These are phyloP conservation scores for Acanthiza pusilla DNA, from an alignment of 2,797 vertebrate species.

Conservation along the genomic window DNA sequence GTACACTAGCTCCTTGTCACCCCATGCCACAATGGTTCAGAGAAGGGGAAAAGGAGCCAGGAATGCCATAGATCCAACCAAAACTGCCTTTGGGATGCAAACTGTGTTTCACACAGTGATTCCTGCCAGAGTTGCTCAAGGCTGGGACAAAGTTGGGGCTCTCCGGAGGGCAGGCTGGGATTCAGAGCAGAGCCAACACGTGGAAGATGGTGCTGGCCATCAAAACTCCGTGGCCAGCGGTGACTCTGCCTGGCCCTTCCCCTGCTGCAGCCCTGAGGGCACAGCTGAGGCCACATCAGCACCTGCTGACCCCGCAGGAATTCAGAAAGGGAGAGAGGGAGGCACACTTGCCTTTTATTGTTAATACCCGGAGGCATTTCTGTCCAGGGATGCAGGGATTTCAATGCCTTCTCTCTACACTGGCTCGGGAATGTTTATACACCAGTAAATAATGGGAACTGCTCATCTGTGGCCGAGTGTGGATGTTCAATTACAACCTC, in stretches of 20 bases:
- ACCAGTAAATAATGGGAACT: slow-evolving; percentile 15
- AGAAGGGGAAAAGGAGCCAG: neutral
- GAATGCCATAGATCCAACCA: neutral
- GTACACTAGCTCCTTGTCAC: neutral
- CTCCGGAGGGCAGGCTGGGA: neutral
- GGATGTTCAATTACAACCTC: neutral
- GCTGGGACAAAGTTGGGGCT: neutral
- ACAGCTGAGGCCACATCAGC: neutral
- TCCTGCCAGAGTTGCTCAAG: neutral
- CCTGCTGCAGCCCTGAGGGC: neutral
- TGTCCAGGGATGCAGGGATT: neutral
- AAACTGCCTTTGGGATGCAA: neutral
- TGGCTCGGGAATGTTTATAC: neutral
- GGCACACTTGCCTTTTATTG: neutral
- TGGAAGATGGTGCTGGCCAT: neutral
- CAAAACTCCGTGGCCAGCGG: neutral
- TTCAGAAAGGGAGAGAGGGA: neutral
- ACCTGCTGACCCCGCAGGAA: neutral
- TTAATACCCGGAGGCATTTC: neutral
- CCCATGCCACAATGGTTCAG: neutral
- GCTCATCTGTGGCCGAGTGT: neutral
- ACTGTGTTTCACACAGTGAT: neutral
- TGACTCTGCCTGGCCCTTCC: neutral
- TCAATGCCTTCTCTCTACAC: neutral
- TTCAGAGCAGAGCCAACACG: neutral